Evolutionary conservation across 1,140 invertebrate genomes (phyloP), one percentile per base, ranked within the genome.

Genomic region (Camponotus vicinus): DNA sequence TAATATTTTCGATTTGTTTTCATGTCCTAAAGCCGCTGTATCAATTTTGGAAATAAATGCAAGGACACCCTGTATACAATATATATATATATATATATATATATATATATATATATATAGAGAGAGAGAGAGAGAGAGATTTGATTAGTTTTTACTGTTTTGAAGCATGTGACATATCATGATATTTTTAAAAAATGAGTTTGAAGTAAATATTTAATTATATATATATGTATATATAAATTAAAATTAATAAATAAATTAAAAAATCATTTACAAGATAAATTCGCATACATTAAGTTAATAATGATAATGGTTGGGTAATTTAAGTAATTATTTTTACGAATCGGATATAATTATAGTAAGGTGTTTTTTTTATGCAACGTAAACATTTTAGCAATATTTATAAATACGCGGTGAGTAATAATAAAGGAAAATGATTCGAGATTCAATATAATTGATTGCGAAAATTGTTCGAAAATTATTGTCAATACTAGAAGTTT

Each of bases 211-310:
- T 45, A 79, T 67, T 45, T 67, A 77, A 77, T 32, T 66, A 42
- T 40, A 66, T 61, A 21, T 3, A n/a, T 27, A 49, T 66, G 27
- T 59, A 45, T 7, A 34, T 21, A 52, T 42, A 27, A 27, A 27
- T 27, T 27, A 27, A 27, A 27, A 27, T 21, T 21, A 21, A 21
- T 27, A 27, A 27, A 27, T 27, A 1, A 27, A 27, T 27, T 27
- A 27, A 27, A 27, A 27, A 27, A 27, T 27, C 27, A 27, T 27
- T 27, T 27, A 27, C 27, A 27, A 27, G 27, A 69, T 80, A 21
- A 77, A 40, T 45, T 27, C 13, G 42, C 27, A 37, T 82, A 71
- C 52, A 59, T 82, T 82, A 82, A 37, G 42, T 27, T 71, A 70
- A 71, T 82, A 67, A 40, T 9, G 52, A 71, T 82, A 67, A 40